These are phyloP conservation scores for Blomia tropicalis DNA, from an alignment of 2,888 invertebrate species.

Conservation along the genomic window DNA sequence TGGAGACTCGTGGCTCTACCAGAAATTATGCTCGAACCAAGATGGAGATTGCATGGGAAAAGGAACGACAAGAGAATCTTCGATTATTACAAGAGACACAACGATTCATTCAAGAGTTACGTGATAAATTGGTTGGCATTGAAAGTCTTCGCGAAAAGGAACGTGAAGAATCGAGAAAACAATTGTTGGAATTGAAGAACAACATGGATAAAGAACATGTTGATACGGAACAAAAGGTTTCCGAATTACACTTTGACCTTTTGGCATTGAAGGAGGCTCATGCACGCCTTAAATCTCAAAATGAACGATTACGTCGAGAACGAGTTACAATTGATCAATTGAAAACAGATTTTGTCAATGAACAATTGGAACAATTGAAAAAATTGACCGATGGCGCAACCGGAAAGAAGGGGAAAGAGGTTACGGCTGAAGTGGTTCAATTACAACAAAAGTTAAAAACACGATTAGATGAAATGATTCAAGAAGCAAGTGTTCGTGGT, in stretches of 20 bases:
- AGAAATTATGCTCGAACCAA: constrained; percentile 71
- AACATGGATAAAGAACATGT: constrained; percentile 58
- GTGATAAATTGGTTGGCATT: constrained; percentile 40
- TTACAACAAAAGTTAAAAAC: constrained; percentile 8
- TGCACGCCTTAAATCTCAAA: constrained; percentile 72
- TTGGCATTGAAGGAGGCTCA: constrained; percentile 75
- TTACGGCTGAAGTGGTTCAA: constrained; percentile 7
- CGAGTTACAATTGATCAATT: constrained; percentile 59
- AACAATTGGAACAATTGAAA: constrained; percentile 23
- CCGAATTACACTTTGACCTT: constrained; percentile 72
- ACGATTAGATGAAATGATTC: neutral
- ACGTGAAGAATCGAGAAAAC: constrained; percentile 63
- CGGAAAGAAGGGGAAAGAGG: neutral
- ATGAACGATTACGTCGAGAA: constrained; percentile 71
- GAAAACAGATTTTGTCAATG: constrained; percentile 29
- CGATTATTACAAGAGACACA: constrained; percentile 66
- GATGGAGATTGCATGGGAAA: constrained; percentile 82
- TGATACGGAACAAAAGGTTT: constrained; percentile 66
- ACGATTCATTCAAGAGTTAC: constrained; percentile 64
- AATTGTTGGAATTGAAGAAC: constrained; percentile 62
- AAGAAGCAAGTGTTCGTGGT: constrained; percentile 18
- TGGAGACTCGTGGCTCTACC: constrained; percentile 52
- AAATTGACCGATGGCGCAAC: constrained; percentile 10
- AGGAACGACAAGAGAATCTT: constrained; percentile 78
- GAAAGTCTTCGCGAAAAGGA: constrained; percentile 79